A percentile compares a stretch with the other conserved stretches of the same genome.
Conservation (phyloP, 2,888 invertebrate genomes). For the Ischnura elegans region DNA sequence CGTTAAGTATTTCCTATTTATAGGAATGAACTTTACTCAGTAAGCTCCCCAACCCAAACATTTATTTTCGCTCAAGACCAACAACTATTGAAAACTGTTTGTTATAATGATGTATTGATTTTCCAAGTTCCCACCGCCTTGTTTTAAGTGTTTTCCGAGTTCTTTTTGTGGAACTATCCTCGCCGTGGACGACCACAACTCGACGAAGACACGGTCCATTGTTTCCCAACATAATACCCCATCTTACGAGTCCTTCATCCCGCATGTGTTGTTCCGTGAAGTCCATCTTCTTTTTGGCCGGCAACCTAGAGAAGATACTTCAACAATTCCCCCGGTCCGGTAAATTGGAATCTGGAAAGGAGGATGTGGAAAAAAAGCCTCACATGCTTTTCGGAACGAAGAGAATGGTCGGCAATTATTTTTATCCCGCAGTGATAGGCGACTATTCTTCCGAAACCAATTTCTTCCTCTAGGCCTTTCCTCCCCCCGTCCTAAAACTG, state of each 20-base stretch:
- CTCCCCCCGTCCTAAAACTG: background rate
- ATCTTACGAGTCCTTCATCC: background rate
- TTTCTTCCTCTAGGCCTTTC: background rate
- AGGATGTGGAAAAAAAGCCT: background rate
- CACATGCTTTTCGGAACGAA: background rate
- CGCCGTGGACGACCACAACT: background rate
- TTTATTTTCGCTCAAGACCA: too few species aligned
- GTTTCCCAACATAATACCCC: background rate
- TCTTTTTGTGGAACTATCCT: background rate
- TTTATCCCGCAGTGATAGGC: conserved; percentile 18
- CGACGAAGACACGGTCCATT: background rate
- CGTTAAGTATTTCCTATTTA: too few species aligned
- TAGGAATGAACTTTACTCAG: too few species aligned
- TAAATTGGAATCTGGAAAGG: conserved; percentile 7
- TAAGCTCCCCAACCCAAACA: too few species aligned
- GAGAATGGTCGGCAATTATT: background rate
- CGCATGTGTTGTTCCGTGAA: background rate
- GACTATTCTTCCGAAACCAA: conserved; percentile 35
- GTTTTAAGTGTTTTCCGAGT: too few species aligned
- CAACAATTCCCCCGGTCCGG: background rate
- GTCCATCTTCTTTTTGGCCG: background rate
- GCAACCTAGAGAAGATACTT: background rate
- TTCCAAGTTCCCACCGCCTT: too few species aligned
- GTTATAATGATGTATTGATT: too few species aligned
- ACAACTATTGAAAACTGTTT: too few species aligned